These are phyloP conservation scores for Brienomyrus longianalis DNA, from an alignment of 2,113 vertebrate species.

Conservation along the genomic window DNA sequence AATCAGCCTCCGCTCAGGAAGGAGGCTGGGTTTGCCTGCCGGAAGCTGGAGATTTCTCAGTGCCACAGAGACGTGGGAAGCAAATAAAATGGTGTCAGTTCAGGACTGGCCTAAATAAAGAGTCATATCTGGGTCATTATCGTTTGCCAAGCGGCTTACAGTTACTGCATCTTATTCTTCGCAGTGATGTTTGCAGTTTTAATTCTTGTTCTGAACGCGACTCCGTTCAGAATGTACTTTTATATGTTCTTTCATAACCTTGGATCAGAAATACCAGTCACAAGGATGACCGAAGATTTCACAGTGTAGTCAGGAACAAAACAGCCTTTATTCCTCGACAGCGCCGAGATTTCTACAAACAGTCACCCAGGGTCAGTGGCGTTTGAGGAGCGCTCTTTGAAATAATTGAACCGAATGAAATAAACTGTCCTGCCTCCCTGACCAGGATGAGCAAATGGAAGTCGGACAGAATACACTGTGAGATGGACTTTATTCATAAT, in stretches of 20 bases:
- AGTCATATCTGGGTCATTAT: slow-evolving; percentile 6
- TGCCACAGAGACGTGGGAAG: neutral
- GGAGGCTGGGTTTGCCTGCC: neutral
- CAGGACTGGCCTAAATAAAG: neutral
- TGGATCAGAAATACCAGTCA: neutral
- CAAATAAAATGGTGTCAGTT: neutral
- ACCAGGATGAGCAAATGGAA: neutral
- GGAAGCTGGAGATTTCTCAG: neutral
- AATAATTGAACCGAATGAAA: neutral
- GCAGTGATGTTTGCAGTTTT: neutral
- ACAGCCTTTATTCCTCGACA: neutral
- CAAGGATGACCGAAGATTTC: neutral
- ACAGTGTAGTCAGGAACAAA: neutral
- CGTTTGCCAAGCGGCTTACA: neutral
- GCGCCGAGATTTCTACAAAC: neutral
- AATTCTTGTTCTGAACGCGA: neutral
- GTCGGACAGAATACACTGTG: neutral
- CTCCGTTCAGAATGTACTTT: neutral
- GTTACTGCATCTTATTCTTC: neutral
- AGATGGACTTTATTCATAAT: neutral
- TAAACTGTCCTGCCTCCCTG: neutral
- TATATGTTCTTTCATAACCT: neutral
- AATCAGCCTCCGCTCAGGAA: neutral
- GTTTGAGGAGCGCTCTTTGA: neutral
- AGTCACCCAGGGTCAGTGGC: neutral